phyloP scores from a whole-genome alignment of 2,113 vertebrate species.

The Pachycephala philippinensis region DNA sequence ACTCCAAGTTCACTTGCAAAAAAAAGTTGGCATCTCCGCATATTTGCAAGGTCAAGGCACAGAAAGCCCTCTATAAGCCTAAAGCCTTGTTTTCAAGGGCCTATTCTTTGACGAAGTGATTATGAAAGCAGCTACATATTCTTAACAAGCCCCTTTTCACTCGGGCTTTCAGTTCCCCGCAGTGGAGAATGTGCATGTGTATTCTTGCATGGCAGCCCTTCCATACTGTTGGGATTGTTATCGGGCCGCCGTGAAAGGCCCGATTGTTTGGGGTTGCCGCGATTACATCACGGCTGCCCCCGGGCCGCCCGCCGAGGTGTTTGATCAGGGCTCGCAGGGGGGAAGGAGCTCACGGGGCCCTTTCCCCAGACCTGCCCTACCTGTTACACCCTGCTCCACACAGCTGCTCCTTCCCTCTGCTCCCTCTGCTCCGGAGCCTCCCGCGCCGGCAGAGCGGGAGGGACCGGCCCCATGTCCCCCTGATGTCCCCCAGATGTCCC shows the following conservation, averaged over 20 bases:
- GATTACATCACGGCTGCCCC: conserved; percentile 68
- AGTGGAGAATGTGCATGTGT: conserved; percentile 65
- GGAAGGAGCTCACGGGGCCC: conserved; percentile 58
- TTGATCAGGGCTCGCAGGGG: conserved; percentile 72
- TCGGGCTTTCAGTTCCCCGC: conserved; percentile 36
- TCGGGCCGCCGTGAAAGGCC: conserved; percentile 67
- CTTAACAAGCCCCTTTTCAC: conserved; percentile 65
- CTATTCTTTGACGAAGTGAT: conserved; percentile 36
- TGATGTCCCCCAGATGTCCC: too few relatives aligned
- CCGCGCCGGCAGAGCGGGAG: fast-evolving
- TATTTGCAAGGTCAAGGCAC: conserved; percentile 63
- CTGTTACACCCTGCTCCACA: conserved; percentile 18
- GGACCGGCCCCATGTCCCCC: fast-evolving
- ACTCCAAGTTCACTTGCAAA: conserved; percentile 29
- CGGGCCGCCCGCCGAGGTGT: conserved; percentile 63
- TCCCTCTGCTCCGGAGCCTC: not conserved
- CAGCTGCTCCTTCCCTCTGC: not conserved
- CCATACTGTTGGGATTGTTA: conserved; percentile 75
- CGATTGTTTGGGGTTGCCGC: conserved; percentile 66
- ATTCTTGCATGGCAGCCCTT: conserved; percentile 72
- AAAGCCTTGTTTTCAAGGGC: conserved; percentile 62
- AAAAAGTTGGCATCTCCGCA: conserved; percentile 25
- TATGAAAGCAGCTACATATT: conserved; percentile 52
- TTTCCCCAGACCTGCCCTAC: conserved; percentile 52
- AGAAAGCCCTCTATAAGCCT: conserved; percentile 22